Percentiles rank a stretch among this genome's conserved stretches.
Evolutionary conservation across 1,140 invertebrate species (phyloP).

Genomic region (Palaemon carinicauda): DNA sequence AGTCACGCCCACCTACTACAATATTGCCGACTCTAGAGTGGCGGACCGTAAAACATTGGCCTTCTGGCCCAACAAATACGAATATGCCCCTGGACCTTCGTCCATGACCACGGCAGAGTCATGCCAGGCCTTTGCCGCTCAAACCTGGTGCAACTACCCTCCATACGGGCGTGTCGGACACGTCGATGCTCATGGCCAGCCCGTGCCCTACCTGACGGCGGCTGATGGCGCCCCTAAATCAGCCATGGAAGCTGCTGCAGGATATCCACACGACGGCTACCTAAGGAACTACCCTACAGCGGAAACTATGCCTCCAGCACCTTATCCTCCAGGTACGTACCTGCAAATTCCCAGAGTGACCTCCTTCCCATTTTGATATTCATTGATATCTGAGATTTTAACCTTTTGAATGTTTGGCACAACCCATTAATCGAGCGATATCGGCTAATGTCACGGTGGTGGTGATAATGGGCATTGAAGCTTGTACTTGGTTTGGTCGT

Average conservation of each 20-base stretch:
- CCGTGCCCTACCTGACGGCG: slow-evolving; percentile 67
- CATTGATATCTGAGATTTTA: too few species aligned
- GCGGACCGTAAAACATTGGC: slow-evolving; percentile 67
- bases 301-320: slow-evolving; percentile 78
- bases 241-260: slow-evolving; percentile 72
- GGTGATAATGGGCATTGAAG: too few species aligned
- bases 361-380: neutral
- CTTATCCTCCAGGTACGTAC: slow-evolving; percentile 80
- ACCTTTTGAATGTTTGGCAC: too few species aligned
- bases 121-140: slow-evolving; percentile 76
- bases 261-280: slow-evolving; percentile 80
- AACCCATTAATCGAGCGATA: too few species aligned
- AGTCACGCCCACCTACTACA: slow-evolving; percentile 76
- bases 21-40: slow-evolving; percentile 67
- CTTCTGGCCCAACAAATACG: slow-evolving; percentile 73
- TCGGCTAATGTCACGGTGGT: too few species aligned
- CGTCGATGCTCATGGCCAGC: slow-evolving; percentile 63
- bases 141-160: slow-evolving; percentile 77
- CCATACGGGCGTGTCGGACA: slow-evolving; percentile 66
- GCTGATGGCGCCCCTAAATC: slow-evolving; percentile 65
- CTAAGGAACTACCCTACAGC: slow-evolving; percentile 78
- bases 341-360: slow-evolving; percentile 1
- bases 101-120: slow-evolving; percentile 69
- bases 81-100: slow-evolving; percentile 65
- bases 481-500: too few species aligned